Evolutionary conservation across 1,140 invertebrate genomes (phyloP).

Genomic region (Episyrphus balteatus): DNA sequence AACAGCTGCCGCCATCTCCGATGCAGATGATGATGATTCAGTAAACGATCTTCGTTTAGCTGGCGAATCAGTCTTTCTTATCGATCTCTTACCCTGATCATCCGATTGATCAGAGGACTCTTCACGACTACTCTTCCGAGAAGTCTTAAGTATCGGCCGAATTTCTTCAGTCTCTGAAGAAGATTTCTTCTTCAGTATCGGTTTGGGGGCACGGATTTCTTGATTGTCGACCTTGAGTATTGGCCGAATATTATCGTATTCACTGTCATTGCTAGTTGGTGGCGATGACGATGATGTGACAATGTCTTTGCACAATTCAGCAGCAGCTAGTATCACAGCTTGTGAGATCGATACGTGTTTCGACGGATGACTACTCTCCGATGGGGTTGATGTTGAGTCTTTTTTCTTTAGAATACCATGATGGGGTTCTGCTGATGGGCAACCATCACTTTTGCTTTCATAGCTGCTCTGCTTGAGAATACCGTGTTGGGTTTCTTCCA

Average conservation of each 20-base stretch:
- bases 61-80: constrained; percentile 29
- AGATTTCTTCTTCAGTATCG: constrained; percentile 75
- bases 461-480: constrained; percentile 59
- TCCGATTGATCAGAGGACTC: constrained; percentile 13
- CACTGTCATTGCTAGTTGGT: constrained; percentile 33
- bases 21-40: neutral
- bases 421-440: constrained; percentile 47
- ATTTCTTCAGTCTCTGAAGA: constrained; percentile 61
- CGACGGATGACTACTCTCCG: constrained; percentile 33
- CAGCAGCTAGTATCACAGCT: constrained; percentile 54
- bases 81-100: constrained; percentile 15
- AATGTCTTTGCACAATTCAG: constrained; percentile 33
- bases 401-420: constrained; percentile 65
- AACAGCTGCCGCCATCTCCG: neutral
- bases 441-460: constrained; percentile 43
- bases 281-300: constrained; percentile 11
- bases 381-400: constrained; percentile 49
- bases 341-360: constrained; percentile 58
- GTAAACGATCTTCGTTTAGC: constrained; percentile 27
- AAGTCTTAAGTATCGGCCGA: constrained; percentile 64
- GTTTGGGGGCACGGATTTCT: constrained; percentile 46
- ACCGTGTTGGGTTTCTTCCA: constrained; percentile 43
- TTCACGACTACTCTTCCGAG: constrained; percentile 47
- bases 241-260: constrained; percentile 51
- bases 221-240: constrained; percentile 53